These are phyloP conservation scores for Parapsyche elsis DNA, from an alignment of 1,140 invertebrate species.

Conservation along the genomic window DNA sequence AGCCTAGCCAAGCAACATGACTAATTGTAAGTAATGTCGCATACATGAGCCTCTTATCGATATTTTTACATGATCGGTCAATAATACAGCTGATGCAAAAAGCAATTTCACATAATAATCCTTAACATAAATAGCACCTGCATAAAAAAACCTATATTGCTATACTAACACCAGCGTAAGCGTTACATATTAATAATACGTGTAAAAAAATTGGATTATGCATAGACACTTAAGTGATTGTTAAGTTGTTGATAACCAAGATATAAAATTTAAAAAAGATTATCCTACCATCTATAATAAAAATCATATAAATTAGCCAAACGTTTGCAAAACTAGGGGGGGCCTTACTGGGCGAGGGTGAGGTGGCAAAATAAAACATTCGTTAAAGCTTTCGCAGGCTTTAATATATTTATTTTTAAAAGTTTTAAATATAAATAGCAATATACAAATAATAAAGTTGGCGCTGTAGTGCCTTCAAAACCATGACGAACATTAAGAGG, in stretches of 20 bases:
- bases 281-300: too few relatives aligned
- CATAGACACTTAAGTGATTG: too few relatives aligned
- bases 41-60: too few relatives aligned
- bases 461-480: constrained; percentile 41
- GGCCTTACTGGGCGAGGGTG: constrained; percentile 41
- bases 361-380: constrained; percentile 55
- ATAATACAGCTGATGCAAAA: too few relatives aligned
- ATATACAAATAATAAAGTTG: constrained; percentile 55
- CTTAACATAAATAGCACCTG: constrained; percentile 38
- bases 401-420: constrained; percentile 55
- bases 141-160: constrained; percentile 25
- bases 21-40: too few relatives aligned
- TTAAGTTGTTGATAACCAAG: too few relatives aligned
- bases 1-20: too few relatives aligned
- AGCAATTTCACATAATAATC: background rate
- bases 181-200: background rate
- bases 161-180: constrained; percentile 26
- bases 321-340: constrained; percentile 1
- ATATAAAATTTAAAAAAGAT: too few relatives aligned
- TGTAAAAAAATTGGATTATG: too few relatives aligned
- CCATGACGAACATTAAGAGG: constrained; percentile 16
- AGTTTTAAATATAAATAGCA: constrained; percentile 57
- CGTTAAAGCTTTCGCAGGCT: constrained; percentile 55
- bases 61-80: too few relatives aligned
- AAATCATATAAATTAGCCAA: too few relatives aligned